Conservation (phyloP, 2,888 invertebrate species). For the Drosophila emarginata region DNA sequence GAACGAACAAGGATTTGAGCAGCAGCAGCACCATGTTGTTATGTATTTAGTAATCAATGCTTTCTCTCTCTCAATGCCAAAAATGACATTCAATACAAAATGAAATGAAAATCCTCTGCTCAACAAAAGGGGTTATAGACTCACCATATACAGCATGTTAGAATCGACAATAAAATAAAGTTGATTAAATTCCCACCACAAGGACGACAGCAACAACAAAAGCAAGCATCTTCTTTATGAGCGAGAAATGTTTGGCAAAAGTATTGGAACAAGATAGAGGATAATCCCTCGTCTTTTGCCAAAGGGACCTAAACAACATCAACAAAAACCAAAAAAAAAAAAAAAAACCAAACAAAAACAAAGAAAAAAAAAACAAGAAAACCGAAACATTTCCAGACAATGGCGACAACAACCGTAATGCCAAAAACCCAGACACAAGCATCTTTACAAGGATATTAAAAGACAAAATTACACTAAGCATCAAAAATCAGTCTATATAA, state of each 20-base stretch:
- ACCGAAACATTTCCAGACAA: conserved; percentile 33
- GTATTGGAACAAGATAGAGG: conserved; percentile 14
- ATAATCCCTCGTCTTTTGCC: conserved; percentile 17
- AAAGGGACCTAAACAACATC: conserved; percentile 13
- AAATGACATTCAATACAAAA: conserved; percentile 41
- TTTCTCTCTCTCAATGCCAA: conserved; percentile 17
- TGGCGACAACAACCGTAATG: conserved; percentile 32
- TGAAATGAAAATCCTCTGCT: conserved; percentile 40
- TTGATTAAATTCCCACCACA: conserved; percentile 57
- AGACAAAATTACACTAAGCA: conserved; percentile 29
- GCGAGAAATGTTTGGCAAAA: conserved; percentile 27
- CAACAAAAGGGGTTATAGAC: conserved; percentile 23
- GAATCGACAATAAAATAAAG: conserved; percentile 47
- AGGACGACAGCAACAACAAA: conserved; percentile 17
- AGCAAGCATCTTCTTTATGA: conserved; percentile 29
- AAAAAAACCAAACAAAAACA: no score
- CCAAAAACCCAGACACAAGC: conserved; percentile 17
- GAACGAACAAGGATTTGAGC: conserved; percentile 15
- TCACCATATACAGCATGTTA: conserved; percentile 9
- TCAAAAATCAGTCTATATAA: background rate
- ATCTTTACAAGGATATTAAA: conserved; percentile 49
- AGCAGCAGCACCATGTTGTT: conserved; percentile 4
- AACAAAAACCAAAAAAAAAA: background rate
- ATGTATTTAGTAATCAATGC: conserved; percentile 50
- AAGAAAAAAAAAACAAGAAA: background rate